A percentile compares a stretch with the other conserved stretches of the same genome.
phyloP scores from a whole-genome alignment of 2,888 invertebrate species.

The Thalpophila matura region DNA sequence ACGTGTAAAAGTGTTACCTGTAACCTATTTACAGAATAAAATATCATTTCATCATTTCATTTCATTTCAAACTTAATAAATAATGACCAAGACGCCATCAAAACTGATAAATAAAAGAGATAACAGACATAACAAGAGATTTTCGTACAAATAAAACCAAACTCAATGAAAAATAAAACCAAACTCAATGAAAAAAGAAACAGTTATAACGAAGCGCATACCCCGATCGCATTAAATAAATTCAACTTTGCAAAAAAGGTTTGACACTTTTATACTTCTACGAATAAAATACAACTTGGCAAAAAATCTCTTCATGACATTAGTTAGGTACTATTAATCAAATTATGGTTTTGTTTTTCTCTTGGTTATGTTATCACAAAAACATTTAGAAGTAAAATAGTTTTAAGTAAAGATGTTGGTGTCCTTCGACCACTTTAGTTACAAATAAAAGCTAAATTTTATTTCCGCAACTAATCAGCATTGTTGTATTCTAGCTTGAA shows the following conservation, averaged over 20 bases:
- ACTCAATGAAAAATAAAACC: slow-evolving; percentile 16
- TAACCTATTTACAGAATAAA: too few species aligned
- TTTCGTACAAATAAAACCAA: slow-evolving; percentile 9
- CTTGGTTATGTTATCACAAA: neutral
- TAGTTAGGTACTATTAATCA: slow-evolving; percentile 29
- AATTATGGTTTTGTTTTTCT: slow-evolving; percentile 16
- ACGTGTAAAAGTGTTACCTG: too few species aligned
- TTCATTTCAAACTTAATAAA: too few species aligned
- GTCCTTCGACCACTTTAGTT: neutral
- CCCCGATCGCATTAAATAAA: slow-evolving; percentile 49
- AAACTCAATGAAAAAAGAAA: slow-evolving; percentile 21
- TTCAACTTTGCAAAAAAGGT: slow-evolving; percentile 40
- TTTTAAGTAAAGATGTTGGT: neutral
- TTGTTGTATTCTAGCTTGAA: too few species aligned
- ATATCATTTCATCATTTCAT: too few species aligned
- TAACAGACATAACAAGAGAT: neutral
- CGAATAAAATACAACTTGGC: slow-evolving; percentile 20
- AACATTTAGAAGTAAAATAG: neutral
- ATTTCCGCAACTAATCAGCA: too few species aligned
- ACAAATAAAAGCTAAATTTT: too few species aligned
- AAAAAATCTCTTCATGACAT: slow-evolving; percentile 31
- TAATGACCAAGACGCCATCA: too few species aligned
- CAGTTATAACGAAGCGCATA: slow-evolving; percentile 23
- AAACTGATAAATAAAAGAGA: neutral
- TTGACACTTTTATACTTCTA: slow-evolving; percentile 45